These are phyloP conservation scores for Galago senegalensis DNA, from an alignment of 2,797 vertebrate genomes.

Conservation along the genomic window DNA sequence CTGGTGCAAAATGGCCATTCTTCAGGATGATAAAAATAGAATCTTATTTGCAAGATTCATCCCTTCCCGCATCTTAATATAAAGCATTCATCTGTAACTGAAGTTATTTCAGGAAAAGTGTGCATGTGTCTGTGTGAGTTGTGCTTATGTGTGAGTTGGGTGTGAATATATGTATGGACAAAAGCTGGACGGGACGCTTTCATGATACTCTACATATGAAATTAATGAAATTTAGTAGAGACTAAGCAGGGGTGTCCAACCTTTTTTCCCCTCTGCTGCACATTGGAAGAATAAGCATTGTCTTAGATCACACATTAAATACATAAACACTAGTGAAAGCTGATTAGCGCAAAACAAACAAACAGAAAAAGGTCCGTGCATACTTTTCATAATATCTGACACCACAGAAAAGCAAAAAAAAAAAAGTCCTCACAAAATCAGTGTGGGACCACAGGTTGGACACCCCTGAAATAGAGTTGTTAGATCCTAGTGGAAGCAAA, in stretches of 20 bases:
- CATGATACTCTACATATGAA: neutral
- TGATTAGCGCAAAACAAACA: too few species aligned
- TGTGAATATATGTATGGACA: neutral
- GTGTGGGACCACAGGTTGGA: too few species aligned
- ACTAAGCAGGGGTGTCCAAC: neutral
- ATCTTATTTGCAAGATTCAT: slow-evolving; percentile 19
- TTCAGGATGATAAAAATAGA: slow-evolving; percentile 21
- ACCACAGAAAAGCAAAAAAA: too few species aligned
- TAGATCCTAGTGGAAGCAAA: neutral
- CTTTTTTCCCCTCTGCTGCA: too few species aligned
- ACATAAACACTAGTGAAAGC: too few species aligned
- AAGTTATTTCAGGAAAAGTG: neutral
- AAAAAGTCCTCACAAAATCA: too few species aligned
- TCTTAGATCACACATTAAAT: too few species aligned
- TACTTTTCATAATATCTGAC: too few species aligned
- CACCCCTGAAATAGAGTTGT: neutral
- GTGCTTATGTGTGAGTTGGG: neutral
- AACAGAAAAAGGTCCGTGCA: too few species aligned
- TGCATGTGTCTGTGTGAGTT: too few species aligned
- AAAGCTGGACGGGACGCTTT: neutral
- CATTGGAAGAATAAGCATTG: too few species aligned
- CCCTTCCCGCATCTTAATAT: neutral
- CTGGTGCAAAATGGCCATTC: neutral
- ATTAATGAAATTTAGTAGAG: neutral
- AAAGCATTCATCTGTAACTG: neutral